A percentile compares a stretch with the other conserved stretches of the same genome.
Evolutionary conservation across 2,113 vertebrate species (phyloP).

Genomic region (Phyllostomus discolor): DNA sequence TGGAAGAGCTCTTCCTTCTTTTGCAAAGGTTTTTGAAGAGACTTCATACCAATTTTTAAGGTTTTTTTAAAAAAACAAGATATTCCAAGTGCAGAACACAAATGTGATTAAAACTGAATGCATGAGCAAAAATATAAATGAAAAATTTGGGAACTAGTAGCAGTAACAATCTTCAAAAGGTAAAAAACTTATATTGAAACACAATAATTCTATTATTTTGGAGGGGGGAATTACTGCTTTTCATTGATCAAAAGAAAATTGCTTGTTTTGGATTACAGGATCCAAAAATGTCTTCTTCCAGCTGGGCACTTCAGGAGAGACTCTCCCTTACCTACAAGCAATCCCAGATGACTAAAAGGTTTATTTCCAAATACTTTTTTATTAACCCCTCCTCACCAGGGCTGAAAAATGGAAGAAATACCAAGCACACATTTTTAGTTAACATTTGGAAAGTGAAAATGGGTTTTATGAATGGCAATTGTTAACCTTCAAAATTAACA

Average conservation of each 20-base stretch:
- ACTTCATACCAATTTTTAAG: not conserved
- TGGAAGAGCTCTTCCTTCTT: not conserved
- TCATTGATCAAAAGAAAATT: not conserved
- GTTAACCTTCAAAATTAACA: constrained; percentile 35
- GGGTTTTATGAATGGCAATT: not conserved
- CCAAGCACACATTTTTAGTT: not conserved
- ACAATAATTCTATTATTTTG: not conserved
- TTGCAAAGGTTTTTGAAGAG: constrained; percentile 6
- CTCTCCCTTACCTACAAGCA: not conserved
- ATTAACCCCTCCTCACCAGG: constrained; percentile 25
- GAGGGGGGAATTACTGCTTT: not conserved
- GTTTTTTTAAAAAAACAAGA: not conserved
- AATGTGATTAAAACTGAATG: not conserved
- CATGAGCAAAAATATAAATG: not conserved
- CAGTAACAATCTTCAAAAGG: not conserved
- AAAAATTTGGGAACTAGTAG: not conserved
- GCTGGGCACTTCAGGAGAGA: not conserved
- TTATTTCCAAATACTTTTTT: constrained; percentile 6
- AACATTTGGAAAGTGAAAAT: not conserved
- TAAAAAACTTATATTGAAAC: not conserved
- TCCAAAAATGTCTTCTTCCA: not conserved
- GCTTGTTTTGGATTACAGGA: not conserved
- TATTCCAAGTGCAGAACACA: not conserved
- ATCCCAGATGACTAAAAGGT: not conserved
- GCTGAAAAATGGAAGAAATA: not conserved